Conservation (phyloP, 2,797 vertebrate species). For the Gallinago nigripennis region DNA sequence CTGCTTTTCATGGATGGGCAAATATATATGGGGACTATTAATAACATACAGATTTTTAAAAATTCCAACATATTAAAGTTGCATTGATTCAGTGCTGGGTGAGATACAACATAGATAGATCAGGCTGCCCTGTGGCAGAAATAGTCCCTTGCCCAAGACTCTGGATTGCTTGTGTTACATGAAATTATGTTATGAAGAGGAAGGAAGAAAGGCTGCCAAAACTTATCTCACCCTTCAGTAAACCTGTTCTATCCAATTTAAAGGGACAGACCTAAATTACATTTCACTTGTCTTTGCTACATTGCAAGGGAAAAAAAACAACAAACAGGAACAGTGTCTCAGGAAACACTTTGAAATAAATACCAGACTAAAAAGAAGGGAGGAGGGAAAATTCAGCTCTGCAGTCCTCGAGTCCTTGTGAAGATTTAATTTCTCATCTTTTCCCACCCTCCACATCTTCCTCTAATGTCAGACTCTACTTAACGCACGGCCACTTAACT, state of each 20-base stretch:
- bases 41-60: background rate
- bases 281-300: background rate
- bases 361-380: background rate
- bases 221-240: background rate
- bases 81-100: background rate
- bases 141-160: background rate
- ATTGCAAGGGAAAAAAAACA: background rate
- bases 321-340: background rate
- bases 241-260: background rate
- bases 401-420: background rate
- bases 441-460: background rate
- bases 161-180: background rate
- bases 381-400: background rate
- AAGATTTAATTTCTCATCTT: background rate
- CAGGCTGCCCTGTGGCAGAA: background rate
- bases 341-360: background rate
- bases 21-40: background rate
- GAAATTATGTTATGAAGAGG: background rate
- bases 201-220: background rate
- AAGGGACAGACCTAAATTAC: background rate
- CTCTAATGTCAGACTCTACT: background rate
- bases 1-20: background rate
- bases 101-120: background rate
- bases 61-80: background rate
- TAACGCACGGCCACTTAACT: background rate